Base-by-base conservation (phyloP, 2,113 vertebrate genomes). In the Ceyx margarethae region DNA sequence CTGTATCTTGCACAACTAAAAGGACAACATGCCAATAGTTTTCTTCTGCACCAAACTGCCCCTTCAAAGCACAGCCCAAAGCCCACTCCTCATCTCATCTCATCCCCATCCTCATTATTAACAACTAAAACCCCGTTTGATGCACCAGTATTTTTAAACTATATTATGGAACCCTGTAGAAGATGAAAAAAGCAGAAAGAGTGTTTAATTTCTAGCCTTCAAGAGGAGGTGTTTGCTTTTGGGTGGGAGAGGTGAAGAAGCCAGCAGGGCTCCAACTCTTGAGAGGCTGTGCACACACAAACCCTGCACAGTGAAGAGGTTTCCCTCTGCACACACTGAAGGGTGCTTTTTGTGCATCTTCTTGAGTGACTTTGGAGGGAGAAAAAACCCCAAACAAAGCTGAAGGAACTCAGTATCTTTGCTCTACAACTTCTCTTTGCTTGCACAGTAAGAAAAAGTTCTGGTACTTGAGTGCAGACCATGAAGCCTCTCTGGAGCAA, bases 221-320 rank as follows among this genome's bases (percentile, higher is more conserved):
- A 43, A 50, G 19, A 60, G 33, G 33, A 74, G 42, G 14, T 0
- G 6, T 22, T 69, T 20, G 43, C 29, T 48, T 50, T 75, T 11
- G 22, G 79, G 19, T 13, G 68, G 56, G 56, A 46, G 69, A 11
- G 16, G 31, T 13, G 54, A 45, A 51, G 73, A 29, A 10, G 51
- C 14, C 21, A 25, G 29, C 18, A 4, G 42, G n/a, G n/a, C 28
- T 67, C 54, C 23, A 26, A 29, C 1, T 3, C 67, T 8, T 7
- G 1, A 2, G 7, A 5, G 56, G 54, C n/a, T 18, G 25, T 1
- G 1, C 50, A 10, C 19, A 1, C 0, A 5, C 22, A 51, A 13
- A 37, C 6, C 22, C 54, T 2, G 19, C 15, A 1, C 21, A 0
- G 2, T 1, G 45, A 21, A 18, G 28, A 21, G 8, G 15, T 22